Percentiles rank a stretch among this genome's conserved stretches.
These are phyloP conservation scores for Aphyosemion australe DNA, from an alignment of 2,113 vertebrate species.

Conservation along the genomic window DNA sequence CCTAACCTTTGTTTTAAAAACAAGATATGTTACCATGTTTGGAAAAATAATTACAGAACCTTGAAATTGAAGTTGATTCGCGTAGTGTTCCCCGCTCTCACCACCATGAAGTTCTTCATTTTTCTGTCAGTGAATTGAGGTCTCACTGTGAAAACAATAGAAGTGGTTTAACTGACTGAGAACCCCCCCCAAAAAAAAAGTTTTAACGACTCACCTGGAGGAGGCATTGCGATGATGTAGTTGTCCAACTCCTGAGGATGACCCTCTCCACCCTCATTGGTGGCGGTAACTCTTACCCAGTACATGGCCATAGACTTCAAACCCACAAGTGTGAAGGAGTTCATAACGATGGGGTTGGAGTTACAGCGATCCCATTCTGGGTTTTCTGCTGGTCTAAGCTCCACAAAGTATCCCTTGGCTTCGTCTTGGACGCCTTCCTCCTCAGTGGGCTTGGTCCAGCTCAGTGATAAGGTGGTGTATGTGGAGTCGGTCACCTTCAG, in stretches of 20 bases:
- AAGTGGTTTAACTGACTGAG: not conserved
- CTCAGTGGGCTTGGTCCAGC: constrained; percentile 83
- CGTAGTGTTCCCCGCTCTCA: constrained; percentile 84
- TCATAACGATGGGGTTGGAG: constrained; percentile 61
- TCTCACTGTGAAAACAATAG: constrained; percentile 74
- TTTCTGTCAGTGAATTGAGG: constrained; percentile 84
- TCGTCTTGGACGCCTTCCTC: constrained; percentile 70
- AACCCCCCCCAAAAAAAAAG: not conserved
- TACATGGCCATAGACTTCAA: constrained; percentile 82
- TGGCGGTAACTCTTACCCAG: constrained; percentile 81
- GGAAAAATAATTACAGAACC: constrained; percentile 66
- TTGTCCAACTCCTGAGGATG: constrained; percentile 78
- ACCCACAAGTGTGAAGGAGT: constrained; percentile 81
- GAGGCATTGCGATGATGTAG: constrained; percentile 72
- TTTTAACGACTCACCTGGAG: constrained; percentile 74
- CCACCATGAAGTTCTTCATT: constrained; percentile 81
- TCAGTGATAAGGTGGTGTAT: constrained; percentile 82
- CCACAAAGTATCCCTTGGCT: constrained; percentile 86
- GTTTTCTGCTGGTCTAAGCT: constrained; percentile 80
- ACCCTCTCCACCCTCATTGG: constrained; percentile 80
- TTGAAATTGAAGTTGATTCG: constrained; percentile 85
- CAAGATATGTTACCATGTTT: not conserved
- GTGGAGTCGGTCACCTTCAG: constrained; percentile 86
- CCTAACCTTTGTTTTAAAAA: not conserved
- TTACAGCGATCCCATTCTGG: constrained; percentile 86